Conservation (phyloP, 92 coral and sea anemone genomes). For the Desmophyllum pertusum region DNA sequence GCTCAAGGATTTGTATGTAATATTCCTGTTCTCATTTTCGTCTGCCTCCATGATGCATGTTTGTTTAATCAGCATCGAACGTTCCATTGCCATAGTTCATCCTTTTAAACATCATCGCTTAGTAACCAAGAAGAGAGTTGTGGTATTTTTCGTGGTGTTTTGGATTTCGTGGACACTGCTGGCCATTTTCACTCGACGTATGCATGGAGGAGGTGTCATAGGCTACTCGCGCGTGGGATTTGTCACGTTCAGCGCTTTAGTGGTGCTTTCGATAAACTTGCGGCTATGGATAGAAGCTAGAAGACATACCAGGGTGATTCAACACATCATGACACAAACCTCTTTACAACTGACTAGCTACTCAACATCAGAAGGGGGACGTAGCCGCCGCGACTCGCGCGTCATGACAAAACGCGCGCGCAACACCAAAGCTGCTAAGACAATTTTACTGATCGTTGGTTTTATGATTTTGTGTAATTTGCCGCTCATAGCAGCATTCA, state of each 20-base stretch:
- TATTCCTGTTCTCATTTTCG: slow-evolving; percentile 46
- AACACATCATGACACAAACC: neutral
- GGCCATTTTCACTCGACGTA: slow-evolving; percentile 40
- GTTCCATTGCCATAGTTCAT: slow-evolving; percentile 47
- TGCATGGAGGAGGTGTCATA: slow-evolving; percentile 47
- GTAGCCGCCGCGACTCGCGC: slow-evolving; percentile 1
- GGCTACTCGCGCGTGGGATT: slow-evolving; percentile 55
- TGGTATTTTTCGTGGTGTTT: slow-evolving; percentile 9
- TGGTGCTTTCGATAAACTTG: slow-evolving; percentile 38
- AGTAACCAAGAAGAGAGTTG: slow-evolving; percentile 31
- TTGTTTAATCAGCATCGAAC: slow-evolving; percentile 47
- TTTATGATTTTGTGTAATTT: slow-evolving; percentile 47
- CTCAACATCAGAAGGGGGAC: neutral
- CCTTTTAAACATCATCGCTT: slow-evolving; percentile 40
- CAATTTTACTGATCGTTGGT: slow-evolving; percentile 35
- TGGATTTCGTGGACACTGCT: slow-evolving; percentile 52
- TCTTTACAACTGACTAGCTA: neutral
- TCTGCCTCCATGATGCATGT: slow-evolving; percentile 43
- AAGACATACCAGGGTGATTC: slow-evolving; percentile 35
- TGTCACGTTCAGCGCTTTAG: slow-evolving; percentile 31
- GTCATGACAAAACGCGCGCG: neutral
- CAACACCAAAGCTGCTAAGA: slow-evolving; percentile 45
- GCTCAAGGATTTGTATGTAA: slow-evolving; percentile 51
- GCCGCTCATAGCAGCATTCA: slow-evolving; percentile 46
- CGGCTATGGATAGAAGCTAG: slow-evolving; percentile 45